Base-by-base conservation (phyloP, 2,113 vertebrate genomes). In the Mus pahari region DNA sequence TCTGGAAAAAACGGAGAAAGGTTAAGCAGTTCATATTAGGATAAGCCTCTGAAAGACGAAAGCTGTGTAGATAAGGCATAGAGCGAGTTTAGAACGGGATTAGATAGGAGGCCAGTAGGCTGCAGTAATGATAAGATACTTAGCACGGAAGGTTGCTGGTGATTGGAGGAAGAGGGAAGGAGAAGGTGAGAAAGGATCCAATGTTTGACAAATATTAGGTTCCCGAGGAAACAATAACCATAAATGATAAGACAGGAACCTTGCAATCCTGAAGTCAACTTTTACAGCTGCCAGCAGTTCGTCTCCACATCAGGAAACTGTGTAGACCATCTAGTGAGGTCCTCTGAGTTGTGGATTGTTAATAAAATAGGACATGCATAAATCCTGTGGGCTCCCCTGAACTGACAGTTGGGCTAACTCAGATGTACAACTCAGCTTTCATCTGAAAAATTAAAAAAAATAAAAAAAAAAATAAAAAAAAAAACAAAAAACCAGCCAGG, bases 1-100 rank as follows among this genome's bases (percentile, higher is more conserved):
- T 91, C 73, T 92, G 86, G 81, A 48, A 94, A 94, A 92, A 94
- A 89, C 36, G 24, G 78, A 91, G 89, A 82, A 94, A 97, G 89
- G 58, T 91, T 97, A 94, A 97, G 53, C 77, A 96, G 87, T 73
- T 75, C 79, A 70, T 74, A 82, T 91, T 97, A 95, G 60, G 77
- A 93, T 97, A 97, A 96, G 86, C 91, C 42, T 91, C 78, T 94
- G 62, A 84, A 91, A 95, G 94, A 96, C 86, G 88, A 95, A 94
- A 92, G 55, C 26, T 8, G 60, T 62, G 36, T 39, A 91, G 94
- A 94, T 89, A 97, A 95, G 93, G n/a, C 58, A 55, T 11, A 64
- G 74, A 87, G 77, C 4, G 24, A 95, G 94, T 97, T 95, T 94
- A 94, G 96, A 86, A 24, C 83, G 66, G 94, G 92, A 95, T 95